phyloP scores from a whole-genome alignment of 2,888 invertebrate genomes.

The Silvanus unidentatus region DNA sequence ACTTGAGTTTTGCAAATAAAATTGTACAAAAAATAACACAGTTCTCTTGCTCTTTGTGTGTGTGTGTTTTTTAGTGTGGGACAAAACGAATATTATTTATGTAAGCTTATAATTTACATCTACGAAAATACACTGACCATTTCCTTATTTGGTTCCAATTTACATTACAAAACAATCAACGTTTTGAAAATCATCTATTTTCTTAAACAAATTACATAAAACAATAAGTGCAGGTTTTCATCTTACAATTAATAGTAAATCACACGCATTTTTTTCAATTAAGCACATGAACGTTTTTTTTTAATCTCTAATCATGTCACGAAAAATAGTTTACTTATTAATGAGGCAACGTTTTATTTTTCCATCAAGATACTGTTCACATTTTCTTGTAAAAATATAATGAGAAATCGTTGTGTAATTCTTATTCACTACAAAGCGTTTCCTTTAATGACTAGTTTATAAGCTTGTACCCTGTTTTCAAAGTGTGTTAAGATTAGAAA shows the following conservation, averaged over 20 bases:
- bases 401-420: too few species aligned
- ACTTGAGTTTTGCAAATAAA: constrained; percentile 21
- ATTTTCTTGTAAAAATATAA: too few species aligned
- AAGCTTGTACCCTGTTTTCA: not conserved
- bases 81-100: not conserved
- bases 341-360: too few species aligned
- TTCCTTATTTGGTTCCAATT: constrained; percentile 28
- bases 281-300: constrained; percentile 27
- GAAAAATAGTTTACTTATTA: too few species aligned
- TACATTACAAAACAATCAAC: constrained; percentile 15
- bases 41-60: constrained; percentile 5
- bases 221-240: constrained; percentile 12
- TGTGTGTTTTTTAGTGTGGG: not conserved
- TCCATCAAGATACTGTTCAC: too few species aligned
- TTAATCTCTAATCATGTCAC: too few species aligned
- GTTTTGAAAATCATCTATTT: not conserved
- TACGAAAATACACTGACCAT: constrained; percentile 41
- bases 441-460: too few species aligned
- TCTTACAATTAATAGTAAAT: constrained; percentile 24
- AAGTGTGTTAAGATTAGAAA: not conserved
- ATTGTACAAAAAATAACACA: constrained; percentile 6
- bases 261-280: constrained; percentile 24
- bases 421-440: too few species aligned
- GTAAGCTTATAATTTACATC: constrained; percentile 28
- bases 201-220: too few species aligned